Base-by-base conservation (phyloP, 2,113 vertebrate genomes). In the Arenaria interpres region DNA sequence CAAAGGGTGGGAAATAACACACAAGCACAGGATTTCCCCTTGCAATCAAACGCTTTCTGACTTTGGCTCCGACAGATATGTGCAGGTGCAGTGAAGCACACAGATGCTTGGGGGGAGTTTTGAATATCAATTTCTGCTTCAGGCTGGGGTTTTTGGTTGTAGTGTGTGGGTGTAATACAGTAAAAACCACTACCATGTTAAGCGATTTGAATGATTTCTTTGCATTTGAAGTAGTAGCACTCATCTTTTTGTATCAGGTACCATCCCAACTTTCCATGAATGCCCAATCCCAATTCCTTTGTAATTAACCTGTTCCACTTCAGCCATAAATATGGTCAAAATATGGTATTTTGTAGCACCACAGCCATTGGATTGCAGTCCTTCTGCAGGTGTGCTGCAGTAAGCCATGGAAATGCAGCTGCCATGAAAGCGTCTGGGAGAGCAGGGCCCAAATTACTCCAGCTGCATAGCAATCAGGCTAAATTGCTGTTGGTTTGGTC, bases 381-480 rank as follows among this genome's bases (percentile, higher is more conserved):
- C 85, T 86, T 73, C 78, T 89, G 96, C 96, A 97, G 96, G 96
- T 96, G 94, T 91, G 97, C 91, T 94, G 92, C 95, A 94, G 80
- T 43, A 92, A 96, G 84, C 87, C 85, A 41, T 92, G 92, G 88
- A 95, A 96, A 93, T 94, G 89, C 97, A 97, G 91, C 94, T 97
- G 91, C 88, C 79, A 67, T 20, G 4, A n/a, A 51, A 89, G 37
- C 4, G n/a, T 28, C 57, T 69, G 30, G 27, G 68, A 89, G 48
- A 96, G 91, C 69, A 67, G 59, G 85, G 41, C 71, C 45, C 64
- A 82, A 80, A 60, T 90, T 66, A 83, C 83, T 91, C 11, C 39
- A 71, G 35, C 92, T 95, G 87, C 66, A 92, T 53, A 90, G 92
- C 90, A 96, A 95, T 93, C 91, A 92, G 75, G 60, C 56, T 51